phyloP scores from a whole-genome alignment of 2,888 invertebrate species.

The Drepana falcataria region DNA sequence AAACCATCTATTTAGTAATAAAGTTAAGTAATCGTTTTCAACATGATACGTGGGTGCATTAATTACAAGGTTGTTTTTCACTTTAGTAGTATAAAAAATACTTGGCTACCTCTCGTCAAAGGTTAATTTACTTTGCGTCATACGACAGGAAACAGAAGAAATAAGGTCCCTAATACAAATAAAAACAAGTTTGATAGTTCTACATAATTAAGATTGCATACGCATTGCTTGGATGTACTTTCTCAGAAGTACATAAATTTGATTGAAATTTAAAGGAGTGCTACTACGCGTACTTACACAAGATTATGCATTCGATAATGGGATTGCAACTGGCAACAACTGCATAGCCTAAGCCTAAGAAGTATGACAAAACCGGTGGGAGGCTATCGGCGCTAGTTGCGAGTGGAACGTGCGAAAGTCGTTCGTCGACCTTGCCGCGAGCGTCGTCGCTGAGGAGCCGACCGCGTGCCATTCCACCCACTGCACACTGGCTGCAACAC shows the following conservation, averaged over 20 bases:
- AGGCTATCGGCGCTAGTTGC: slow-evolving; percentile 32
- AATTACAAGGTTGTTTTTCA: too few relatives aligned
- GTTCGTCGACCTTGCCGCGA: slow-evolving; percentile 73
- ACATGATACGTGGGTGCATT: too few relatives aligned
- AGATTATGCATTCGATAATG: slow-evolving; percentile 6
- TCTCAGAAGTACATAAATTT: too few relatives aligned
- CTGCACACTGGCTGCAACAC: slow-evolving; percentile 44
- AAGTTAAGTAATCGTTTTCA: too few relatives aligned
- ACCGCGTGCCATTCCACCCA: slow-evolving; percentile 70
- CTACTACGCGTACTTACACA: not conserved
- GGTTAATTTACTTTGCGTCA: slow-evolving; percentile 1
- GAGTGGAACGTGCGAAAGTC: slow-evolving; percentile 71
- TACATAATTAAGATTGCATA: not conserved
- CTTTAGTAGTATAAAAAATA: too few relatives aligned
- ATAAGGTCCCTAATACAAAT: not conserved
- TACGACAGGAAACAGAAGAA: slow-evolving; percentile 1
- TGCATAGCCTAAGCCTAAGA: slow-evolving; percentile 24
- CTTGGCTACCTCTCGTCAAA: too few relatives aligned
- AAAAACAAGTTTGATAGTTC: not conserved
- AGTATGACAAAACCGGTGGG: slow-evolving; percentile 39
- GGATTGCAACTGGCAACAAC: slow-evolving; percentile 16
- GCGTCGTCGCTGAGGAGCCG: slow-evolving; percentile 35
- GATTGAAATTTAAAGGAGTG: too few relatives aligned
- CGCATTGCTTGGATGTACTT: too few relatives aligned
- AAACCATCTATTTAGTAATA: too few relatives aligned